Evolutionary conservation across 2,113 vertebrate species (phyloP).

Genomic region (Pachycephala philippinensis): DNA sequence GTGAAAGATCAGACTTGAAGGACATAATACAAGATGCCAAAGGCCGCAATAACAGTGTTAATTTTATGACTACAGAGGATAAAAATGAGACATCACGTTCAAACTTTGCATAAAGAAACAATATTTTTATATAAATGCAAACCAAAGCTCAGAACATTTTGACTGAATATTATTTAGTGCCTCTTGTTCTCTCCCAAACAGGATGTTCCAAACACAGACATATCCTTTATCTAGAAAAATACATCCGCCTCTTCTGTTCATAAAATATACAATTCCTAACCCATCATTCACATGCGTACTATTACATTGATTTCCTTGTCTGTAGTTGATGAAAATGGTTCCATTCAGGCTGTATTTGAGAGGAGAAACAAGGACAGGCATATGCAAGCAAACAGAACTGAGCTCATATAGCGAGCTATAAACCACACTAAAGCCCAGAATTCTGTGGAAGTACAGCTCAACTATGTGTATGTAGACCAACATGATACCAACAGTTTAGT

Average conservation of each 20-base stretch:
- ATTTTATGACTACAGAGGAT: slow-evolving; percentile 3
- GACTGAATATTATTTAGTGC: not conserved
- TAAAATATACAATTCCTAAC: not conserved
- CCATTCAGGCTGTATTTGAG: not conserved
- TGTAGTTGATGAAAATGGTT: not conserved
- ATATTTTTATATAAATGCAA: not conserved
- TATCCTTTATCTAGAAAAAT: slow-evolving; percentile 11
- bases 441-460: not conserved
- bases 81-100: not conserved
- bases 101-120: not conserved
- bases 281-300: not conserved
- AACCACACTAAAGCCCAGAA: not conserved
- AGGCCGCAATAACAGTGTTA: not conserved
- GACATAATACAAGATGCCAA: not conserved
- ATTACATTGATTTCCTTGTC: not conserved
- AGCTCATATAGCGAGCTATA: not conserved
- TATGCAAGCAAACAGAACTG: not conserved
- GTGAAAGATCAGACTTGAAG: not conserved
- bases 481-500: not conserved
- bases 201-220: not conserved
- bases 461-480: not conserved
- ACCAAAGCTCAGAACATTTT: not conserved
- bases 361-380: not conserved
- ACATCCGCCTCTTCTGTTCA: not conserved
- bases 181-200: not conserved